These are phyloP conservation scores for Rhinophrynus dorsalis DNA, from an alignment of 2,797 vertebrate species.

Conservation along the genomic window DNA sequence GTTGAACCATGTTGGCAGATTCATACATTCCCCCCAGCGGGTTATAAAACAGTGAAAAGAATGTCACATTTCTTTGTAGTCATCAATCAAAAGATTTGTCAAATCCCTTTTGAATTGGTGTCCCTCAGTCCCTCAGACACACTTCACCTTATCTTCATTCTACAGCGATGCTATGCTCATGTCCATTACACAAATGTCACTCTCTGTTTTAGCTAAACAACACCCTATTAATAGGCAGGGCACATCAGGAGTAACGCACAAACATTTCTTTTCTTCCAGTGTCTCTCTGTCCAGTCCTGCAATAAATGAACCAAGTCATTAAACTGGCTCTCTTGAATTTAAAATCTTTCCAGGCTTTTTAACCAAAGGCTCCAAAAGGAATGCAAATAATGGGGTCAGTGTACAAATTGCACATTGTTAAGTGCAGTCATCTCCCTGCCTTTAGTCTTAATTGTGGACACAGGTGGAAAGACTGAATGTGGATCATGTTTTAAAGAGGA, in stretches of 20 bases:
- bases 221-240: slow-evolving; percentile 61
- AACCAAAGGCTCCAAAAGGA: slow-evolving; percentile 67
- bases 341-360: slow-evolving; percentile 69
- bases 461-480: slow-evolving; percentile 65
- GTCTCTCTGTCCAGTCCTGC: slow-evolving; percentile 52
- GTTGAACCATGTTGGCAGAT: no score
- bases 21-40: no score
- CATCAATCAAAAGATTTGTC: no score
- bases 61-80: no score
- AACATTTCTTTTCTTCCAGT: slow-evolving; percentile 65
- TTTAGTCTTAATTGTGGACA: slow-evolving; percentile 58
- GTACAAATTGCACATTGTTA: slow-evolving; percentile 73
- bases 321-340: slow-evolving; percentile 70
- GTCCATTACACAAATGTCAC: no score
- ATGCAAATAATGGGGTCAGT: slow-evolving; percentile 61
- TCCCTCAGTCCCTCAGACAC: no score
- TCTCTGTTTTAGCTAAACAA: no score
- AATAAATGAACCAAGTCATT: slow-evolving; percentile 74
- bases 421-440: slow-evolving; percentile 64
- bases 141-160: no score
- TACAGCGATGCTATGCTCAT: no score
- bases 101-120: no score
- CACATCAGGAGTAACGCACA: slow-evolving; percentile 65
- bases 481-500: background rate
- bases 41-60: no score